Conservation (phyloP, 2,888 invertebrate genomes). For the Flexamia atlantica region DNA sequence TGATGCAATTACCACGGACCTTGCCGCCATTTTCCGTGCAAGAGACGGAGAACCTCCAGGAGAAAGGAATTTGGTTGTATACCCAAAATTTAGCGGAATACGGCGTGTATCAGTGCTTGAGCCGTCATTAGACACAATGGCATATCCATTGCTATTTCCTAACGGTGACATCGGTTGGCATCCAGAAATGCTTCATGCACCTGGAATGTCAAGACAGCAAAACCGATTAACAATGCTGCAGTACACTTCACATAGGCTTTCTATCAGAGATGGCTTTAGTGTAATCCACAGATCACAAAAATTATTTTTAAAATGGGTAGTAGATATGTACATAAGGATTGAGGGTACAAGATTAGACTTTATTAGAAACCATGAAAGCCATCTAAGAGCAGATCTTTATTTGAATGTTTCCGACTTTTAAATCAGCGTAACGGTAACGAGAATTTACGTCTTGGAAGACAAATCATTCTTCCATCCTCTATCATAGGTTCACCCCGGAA, state of each 20-base stretch:
- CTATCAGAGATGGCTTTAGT: background rate
- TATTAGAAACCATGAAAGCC: conserved; percentile 25
- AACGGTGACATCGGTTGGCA: background rate
- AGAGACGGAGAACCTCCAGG: conserved; percentile 8
- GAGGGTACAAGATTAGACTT: conserved; percentile 30
- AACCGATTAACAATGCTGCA: conserved; percentile 10
- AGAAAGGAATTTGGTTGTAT: conserved; percentile 24
- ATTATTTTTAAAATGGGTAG: conserved; percentile 45
- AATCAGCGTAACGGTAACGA: background rate
- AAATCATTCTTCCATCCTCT: conserved; percentile 3
- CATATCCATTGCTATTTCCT: conserved; percentile 30
- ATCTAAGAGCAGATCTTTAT: conserved; percentile 27
- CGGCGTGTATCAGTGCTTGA: conserved; percentile 32
- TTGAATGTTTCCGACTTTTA: conserved; percentile 30
- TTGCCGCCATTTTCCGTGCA: conserved; percentile 23
- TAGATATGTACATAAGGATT: conserved; percentile 38
- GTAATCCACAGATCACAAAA: conserved; percentile 43
- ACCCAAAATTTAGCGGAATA: background rate
- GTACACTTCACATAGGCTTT: background rate
- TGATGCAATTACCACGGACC: conserved; percentile 6
- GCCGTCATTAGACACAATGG: conserved; percentile 27
- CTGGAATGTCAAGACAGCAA: background rate
- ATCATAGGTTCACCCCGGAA: conserved; percentile 23
- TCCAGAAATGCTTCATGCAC: background rate
- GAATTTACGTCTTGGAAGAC: conserved; percentile 9